Percentiles rank a stretch among this genome's conserved stretches.
phyloP scores from a whole-genome alignment of 1,140 invertebrate genomes.

The Leptinotarsa lineolata region DNA sequence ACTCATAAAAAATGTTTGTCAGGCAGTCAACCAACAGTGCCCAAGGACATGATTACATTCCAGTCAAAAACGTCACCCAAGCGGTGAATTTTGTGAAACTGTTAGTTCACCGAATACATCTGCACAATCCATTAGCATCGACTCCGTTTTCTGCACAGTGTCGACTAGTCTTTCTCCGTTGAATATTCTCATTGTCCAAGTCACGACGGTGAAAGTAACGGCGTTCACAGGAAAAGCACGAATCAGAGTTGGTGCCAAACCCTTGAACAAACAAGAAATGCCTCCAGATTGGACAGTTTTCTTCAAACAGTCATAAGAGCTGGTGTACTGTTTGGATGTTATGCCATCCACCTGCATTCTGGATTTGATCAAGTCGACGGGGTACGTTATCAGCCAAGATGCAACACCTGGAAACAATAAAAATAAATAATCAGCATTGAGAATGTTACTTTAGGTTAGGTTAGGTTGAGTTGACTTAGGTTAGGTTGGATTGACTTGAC shows the following conservation, averaged over 20 bases:
- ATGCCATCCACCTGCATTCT: slow-evolving; percentile 78
- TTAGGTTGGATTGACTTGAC: too few relatives aligned
- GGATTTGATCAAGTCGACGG: slow-evolving; percentile 88
- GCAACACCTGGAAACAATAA: slow-evolving; percentile 59
- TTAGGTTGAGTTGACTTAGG: too few relatives aligned
- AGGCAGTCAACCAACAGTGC: too few relatives aligned
- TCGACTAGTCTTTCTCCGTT: slow-evolving; percentile 11
- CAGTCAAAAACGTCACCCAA: neutral
- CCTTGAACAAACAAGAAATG: slow-evolving; percentile 67
- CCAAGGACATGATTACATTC: too few relatives aligned
- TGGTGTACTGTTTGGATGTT: slow-evolving; percentile 63
- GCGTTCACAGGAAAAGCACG: slow-evolving; percentile 93
- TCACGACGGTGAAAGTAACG: slow-evolving; percentile 84
- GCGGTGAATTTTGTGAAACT: neutral
- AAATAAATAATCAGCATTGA: slow-evolving; percentile 53
- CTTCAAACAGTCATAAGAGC: slow-evolving; percentile 72
- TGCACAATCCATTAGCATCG: slow-evolving; percentile 23
- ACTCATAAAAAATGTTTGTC: too few relatives aligned
- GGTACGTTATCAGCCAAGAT: slow-evolving; percentile 87
- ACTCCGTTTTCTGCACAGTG: slow-evolving; percentile 22
- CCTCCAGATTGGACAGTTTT: slow-evolving; percentile 74
- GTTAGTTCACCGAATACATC: slow-evolving; percentile 19
- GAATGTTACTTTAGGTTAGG: too few relatives aligned
- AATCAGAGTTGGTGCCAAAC: slow-evolving; percentile 75
- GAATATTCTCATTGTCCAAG: slow-evolving; percentile 66